Evolutionary conservation across 2,797 vertebrate genomes (phyloP).

Genomic region (Poeciliopsis paucimaculata): DNA sequence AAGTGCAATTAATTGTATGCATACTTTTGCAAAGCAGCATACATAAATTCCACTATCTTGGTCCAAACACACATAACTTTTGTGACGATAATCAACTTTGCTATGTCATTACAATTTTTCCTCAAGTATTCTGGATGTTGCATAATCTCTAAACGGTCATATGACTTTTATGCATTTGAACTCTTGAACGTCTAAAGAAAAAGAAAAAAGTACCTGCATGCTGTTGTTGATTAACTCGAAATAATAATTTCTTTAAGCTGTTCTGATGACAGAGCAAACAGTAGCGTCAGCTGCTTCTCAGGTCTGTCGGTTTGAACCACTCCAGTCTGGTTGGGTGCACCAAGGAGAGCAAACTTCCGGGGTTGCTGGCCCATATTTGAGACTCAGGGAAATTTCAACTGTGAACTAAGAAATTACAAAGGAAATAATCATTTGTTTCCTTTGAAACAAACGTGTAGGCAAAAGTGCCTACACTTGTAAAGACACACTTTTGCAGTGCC

Average conservation of each 20-base stretch:
- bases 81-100: neutral
- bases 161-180: constrained; percentile 17
- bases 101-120: constrained; percentile 4
- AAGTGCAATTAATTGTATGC: neutral
- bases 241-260: constrained; percentile 3
- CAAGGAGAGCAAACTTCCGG: constrained; percentile 6
- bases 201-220: neutral
- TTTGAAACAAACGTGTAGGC: constrained; percentile 17
- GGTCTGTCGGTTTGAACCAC: constrained; percentile 34
- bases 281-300: constrained; percentile 1
- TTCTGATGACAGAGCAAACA: neutral
- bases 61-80: constrained; percentile 1
- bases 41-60: neutral
- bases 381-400: constrained; percentile 16
- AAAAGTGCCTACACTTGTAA: neutral
- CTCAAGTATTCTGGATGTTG: constrained; percentile 20
- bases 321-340: constrained; percentile 16
- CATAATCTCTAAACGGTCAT: constrained; percentile 28
- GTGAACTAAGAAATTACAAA: constrained; percentile 32
- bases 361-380: neutral
- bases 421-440: neutral
- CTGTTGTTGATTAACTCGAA: constrained; percentile 52
- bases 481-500: no score
- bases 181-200: constrained; percentile 8
- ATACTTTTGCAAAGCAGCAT: neutral